These are phyloP conservation scores for Ophthalmolycus amberensis DNA, from an alignment of 2,113 vertebrate species.

Conservation along the genomic window DNA sequence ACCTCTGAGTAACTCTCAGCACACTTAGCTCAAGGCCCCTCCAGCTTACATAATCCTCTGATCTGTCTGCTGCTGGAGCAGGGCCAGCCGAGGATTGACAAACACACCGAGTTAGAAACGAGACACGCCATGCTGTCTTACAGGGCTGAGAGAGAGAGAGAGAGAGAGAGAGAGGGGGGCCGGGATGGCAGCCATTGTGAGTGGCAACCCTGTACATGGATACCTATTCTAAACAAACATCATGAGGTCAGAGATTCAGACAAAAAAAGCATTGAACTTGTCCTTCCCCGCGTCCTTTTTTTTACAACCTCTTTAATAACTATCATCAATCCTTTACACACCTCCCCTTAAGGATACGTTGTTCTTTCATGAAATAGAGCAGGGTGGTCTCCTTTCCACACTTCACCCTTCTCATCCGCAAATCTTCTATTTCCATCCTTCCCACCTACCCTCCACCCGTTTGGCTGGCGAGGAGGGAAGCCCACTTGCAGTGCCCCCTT, in stretches of 20 bases:
- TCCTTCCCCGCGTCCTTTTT: not conserved
- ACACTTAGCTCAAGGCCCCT: constrained; percentile 75
- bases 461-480: constrained; percentile 70
- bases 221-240: constrained; percentile 27
- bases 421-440: constrained; percentile 37
- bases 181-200: constrained; percentile 57
- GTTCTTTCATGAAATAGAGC: constrained; percentile 21
- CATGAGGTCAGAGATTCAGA: constrained; percentile 29
- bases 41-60: constrained; percentile 80
- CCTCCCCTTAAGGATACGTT: not conserved
- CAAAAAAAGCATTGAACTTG: not conserved
- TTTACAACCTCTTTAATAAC: constrained; percentile 17
- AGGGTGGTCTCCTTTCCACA: constrained; percentile 39
- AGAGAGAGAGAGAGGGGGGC: constrained; percentile 23
- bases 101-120: constrained; percentile 63
- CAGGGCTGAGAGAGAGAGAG: constrained; percentile 44
- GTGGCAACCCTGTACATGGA: constrained; percentile 40
- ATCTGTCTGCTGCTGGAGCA: constrained; percentile 70
- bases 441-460: constrained; percentile 47
- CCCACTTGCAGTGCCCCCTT: constrained; percentile 76
- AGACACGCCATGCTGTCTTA: constrained; percentile 59
- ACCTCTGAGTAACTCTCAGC: constrained; percentile 74
- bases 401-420: constrained; percentile 14
- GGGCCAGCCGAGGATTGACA: constrained; percentile 70
- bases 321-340: constrained; percentile 25